Base-by-base conservation (phyloP, 1,140 invertebrate species). In the Drosophila persimilis region DNA sequence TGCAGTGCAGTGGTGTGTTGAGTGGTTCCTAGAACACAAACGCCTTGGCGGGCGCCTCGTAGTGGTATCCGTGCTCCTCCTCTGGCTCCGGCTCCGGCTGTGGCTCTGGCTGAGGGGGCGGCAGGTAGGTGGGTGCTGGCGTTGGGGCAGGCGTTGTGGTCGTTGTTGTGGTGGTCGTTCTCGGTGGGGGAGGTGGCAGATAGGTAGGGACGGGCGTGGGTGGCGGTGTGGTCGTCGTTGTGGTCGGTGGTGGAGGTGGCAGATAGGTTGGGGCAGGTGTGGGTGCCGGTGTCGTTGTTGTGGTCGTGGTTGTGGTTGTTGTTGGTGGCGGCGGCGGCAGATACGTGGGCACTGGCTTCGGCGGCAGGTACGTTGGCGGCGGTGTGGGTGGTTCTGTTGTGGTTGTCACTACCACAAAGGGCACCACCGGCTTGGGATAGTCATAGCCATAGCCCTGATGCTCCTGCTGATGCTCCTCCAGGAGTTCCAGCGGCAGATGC, bases 391-490 rank as follows among this genome's bases (percentile, higher is more conserved):
- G 61, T 11, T 69, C 51, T 8, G 83, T 80, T 9, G 84, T 89
- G 9, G 46, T 70, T 13, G 51, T 45, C 9, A 70, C 60, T 22
- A 90, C 75, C 13, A 84, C 73, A 64, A 90, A 90, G 3, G 88
- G 81, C 11, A 78, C 52, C n/a, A 51, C 67, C 3, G 88, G 88
- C 48, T 83, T 69, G 20, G 79, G 83, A 48, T 90, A 90, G 44
- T 83, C 79, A 46, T 90, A 90, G 44, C 88, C 88, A 53, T 83
- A 73, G 44, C 77, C 77, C 9, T 75, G 71, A 3, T 84, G 80
- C 2, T 56, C 45, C 1, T 67, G 69, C 29, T 60, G 24, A 47
- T 86, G 69, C 51, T 39, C 11, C 35, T 48, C 35, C 39, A 61
- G 54, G 9, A 85, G 41, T n/a, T 78, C 71, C 45, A 71, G 44